Percentiles rank a stretch among this genome's conserved stretches.
Conservation (phyloP, 2,113 vertebrate genomes). For the Tretioscincus oriximinensis region DNA sequence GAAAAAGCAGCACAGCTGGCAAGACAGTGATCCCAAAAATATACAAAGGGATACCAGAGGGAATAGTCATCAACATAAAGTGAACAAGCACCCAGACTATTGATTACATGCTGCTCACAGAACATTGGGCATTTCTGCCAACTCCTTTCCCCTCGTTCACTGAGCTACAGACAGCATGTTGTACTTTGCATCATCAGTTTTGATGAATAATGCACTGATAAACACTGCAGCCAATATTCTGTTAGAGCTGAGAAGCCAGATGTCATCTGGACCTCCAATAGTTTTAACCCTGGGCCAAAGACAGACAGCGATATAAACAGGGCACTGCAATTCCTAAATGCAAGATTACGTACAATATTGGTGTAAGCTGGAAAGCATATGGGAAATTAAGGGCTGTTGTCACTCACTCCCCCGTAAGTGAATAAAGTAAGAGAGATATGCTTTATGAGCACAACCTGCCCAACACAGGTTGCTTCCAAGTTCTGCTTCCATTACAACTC, state of each 20-base stretch:
- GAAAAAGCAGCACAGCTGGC: slow-evolving; percentile 76
- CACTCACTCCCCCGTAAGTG: slow-evolving; percentile 33
- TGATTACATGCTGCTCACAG: slow-evolving; percentile 80
- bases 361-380: slow-evolving; percentile 23
- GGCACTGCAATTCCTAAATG: slow-evolving; percentile 45
- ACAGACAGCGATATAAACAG: slow-evolving; percentile 69
- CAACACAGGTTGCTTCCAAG: neutral
- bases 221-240: slow-evolving; percentile 80
- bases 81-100: slow-evolving; percentile 81
- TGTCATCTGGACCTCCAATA: slow-evolving; percentile 80
- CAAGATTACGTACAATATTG: slow-evolving; percentile 28
- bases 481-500: neutral
- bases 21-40: slow-evolving; percentile 80
- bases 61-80: slow-evolving; percentile 82
- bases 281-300: slow-evolving; percentile 78
- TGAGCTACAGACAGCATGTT: slow-evolving; percentile 80
- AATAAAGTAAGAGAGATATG: slow-evolving; percentile 21
- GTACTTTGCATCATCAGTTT: slow-evolving; percentile 83
- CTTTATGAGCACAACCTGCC: neutral
- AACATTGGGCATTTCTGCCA: slow-evolving; percentile 80
- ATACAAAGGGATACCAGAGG: slow-evolving; percentile 77
- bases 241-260: slow-evolving; percentile 79
- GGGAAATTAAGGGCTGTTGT: slow-evolving; percentile 38
- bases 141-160: slow-evolving; percentile 72
- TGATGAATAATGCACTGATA: slow-evolving; percentile 85